These are phyloP conservation scores for Plebejus melissa DNA, from an alignment of 2,888 invertebrate species.

Conservation along the genomic window DNA sequence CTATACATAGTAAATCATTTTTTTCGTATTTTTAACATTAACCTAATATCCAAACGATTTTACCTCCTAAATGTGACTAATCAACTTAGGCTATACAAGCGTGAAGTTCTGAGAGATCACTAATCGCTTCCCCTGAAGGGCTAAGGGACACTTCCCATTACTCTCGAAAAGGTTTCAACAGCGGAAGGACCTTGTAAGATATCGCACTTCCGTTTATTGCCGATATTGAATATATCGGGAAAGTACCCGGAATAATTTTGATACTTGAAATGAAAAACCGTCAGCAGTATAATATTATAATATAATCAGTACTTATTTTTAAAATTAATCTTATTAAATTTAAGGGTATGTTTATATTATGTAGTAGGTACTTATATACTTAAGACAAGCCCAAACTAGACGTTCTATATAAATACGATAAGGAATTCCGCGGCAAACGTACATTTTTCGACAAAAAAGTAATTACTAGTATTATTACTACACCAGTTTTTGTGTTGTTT, in stretches of 20 bases:
- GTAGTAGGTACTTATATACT: too few relatives aligned
- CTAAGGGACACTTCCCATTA: constrained; percentile 61
- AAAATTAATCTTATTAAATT: too few relatives aligned
- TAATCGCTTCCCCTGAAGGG: constrained; percentile 28
- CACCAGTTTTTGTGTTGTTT: too few relatives aligned
- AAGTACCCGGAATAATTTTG: constrained; percentile 41
- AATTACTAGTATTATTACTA: too few relatives aligned
- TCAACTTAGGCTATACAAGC: constrained; percentile 11
- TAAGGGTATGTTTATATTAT: too few relatives aligned
- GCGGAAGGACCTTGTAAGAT: constrained; percentile 75
- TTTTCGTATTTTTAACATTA: too few relatives aligned
- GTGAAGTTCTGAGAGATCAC: constrained; percentile 12
- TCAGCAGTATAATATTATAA: not conserved
- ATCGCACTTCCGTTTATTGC: constrained; percentile 68
- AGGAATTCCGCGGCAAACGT: too few relatives aligned
- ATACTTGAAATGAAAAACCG: constrained; percentile 37
- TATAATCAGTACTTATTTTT: too few relatives aligned
- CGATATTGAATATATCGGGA: constrained; percentile 44
- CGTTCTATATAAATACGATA: too few relatives aligned
- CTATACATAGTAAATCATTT: not conserved
- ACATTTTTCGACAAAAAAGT: too few relatives aligned
- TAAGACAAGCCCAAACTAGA: too few relatives aligned
- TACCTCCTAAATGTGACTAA: not conserved
- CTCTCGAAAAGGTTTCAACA: constrained; percentile 64
- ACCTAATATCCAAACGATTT: not conserved